Conservation (phyloP, 2,113 vertebrate genomes). For the Vimba vimba region DNA sequence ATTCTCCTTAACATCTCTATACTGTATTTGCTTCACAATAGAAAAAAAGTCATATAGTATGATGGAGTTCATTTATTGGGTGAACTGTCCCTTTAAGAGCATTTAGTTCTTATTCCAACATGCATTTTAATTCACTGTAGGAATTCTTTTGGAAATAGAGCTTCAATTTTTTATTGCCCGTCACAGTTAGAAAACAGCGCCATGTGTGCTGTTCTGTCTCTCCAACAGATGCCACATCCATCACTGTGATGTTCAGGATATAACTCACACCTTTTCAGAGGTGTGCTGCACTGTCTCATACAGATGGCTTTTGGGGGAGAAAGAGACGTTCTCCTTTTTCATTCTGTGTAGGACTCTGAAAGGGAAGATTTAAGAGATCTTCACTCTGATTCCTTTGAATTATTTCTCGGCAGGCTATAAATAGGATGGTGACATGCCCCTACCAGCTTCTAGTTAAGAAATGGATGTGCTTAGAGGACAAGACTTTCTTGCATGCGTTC, state of each 20-base stretch:
- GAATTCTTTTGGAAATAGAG: background rate
- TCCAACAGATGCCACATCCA: constrained; percentile 37
- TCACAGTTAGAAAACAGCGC: background rate
- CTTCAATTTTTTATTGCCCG: constrained; percentile 5
- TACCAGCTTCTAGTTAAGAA: constrained; percentile 46
- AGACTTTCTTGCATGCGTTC: constrained; percentile 18
- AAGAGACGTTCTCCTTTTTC: constrained; percentile 49
- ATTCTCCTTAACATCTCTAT: no score
- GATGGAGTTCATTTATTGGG: background rate
- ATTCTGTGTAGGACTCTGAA: constrained; percentile 19
- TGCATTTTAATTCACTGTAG: background rate
- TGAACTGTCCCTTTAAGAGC: background rate
- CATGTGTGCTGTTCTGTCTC: constrained; percentile 30
- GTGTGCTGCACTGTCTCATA: constrained; percentile 40
- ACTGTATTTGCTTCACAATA: no score
- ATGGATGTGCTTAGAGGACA: constrained; percentile 47
- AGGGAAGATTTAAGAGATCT: constrained; percentile 54
- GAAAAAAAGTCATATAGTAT: background rate
- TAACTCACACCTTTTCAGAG: constrained; percentile 38
- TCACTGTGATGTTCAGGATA: constrained; percentile 30
- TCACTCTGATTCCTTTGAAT: constrained; percentile 63
- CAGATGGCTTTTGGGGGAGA: constrained; percentile 43
- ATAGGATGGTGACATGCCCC: constrained; percentile 54
- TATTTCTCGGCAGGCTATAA: constrained; percentile 64
- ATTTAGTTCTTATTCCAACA: background rate